Base-by-base conservation (phyloP, 2,797 vertebrate genomes). In the Cyclura pinguis region DNA sequence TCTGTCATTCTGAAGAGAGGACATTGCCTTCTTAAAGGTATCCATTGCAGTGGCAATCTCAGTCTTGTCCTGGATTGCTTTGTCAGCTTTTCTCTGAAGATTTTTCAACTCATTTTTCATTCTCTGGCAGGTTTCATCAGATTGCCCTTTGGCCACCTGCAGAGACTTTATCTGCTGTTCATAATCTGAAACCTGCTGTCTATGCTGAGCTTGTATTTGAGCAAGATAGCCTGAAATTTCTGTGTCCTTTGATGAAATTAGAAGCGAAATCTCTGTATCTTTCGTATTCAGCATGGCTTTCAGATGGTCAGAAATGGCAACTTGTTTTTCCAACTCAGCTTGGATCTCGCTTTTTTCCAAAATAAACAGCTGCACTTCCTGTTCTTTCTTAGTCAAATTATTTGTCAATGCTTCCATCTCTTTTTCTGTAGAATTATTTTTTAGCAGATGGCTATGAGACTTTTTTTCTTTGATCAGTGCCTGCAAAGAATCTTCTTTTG, bases 221-320 rank as follows among this genome's bases (percentile, higher is more conserved):
- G 96, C 92, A 38, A 99, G 95, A 90, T 98, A 98, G 27, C 96
- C 98, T 0, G 98, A 98, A 95, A 98, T 96, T 91, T 98, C 98
- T 27, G 98, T 98, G 1, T 98, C 98, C 95, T 96, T 98, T 27
- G 97, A 98, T 67, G 98, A 98, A 91, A 99, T 96, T 4, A 99
- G 93, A 69, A 98, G 95, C 2, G 98, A 98, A 90, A 98, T 99
- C 96, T 99, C 98, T 0, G 96, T 92, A 42, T 99, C 98, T 97
- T 99, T 99, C 93, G 97, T 96, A 90, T 96, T 96, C 55, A 99
- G 95, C 67, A 99, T 98, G 12, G 95, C 86, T 92, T 98, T 98
- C 94, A 98, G 96, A n/a, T 98, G 98, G 73, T 97, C 93, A 50
- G 97, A 97, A 92, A 98, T 97, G 4, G 97, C 96, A 29, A 97